Evolutionary conservation across 2,888 invertebrate species (phyloP).

Genomic region (Actias luna): DNA sequence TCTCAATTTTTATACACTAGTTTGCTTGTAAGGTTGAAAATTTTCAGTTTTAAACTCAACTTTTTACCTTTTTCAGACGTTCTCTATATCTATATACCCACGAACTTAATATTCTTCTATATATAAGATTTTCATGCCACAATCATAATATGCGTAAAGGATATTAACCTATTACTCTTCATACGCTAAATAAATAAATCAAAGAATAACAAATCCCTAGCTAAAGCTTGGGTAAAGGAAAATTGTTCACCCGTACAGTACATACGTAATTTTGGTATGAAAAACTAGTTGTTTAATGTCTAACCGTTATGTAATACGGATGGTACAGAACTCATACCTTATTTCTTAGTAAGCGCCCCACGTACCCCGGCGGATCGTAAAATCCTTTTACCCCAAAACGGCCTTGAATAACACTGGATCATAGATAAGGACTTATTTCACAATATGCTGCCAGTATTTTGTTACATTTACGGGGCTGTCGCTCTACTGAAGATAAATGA

Average conservation of each 20-base stretch:
- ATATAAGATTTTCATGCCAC: too few relatives aligned
- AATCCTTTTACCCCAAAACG: slow-evolving; percentile 50
- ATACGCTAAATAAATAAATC: neutral
- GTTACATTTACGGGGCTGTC: slow-evolving; percentile 27
- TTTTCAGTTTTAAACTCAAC: too few relatives aligned
- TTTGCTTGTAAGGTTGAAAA: too few relatives aligned
- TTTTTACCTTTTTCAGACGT: too few relatives aligned
- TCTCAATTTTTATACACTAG: too few relatives aligned
- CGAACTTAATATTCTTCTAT: too few relatives aligned
- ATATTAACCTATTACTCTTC: neutral
- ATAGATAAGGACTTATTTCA: slow-evolving; percentile 49
- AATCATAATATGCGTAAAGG: too few relatives aligned
- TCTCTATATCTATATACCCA: too few relatives aligned
- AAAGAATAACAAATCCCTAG: neutral
- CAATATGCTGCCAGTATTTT: slow-evolving; percentile 44
- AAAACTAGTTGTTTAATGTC: slow-evolving; percentile 45
- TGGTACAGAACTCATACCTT: slow-evolving; percentile 44
- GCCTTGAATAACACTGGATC: slow-evolving; percentile 52
- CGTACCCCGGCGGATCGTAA: slow-evolving; percentile 50
- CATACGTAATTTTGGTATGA: slow-evolving; percentile 28
- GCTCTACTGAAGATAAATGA: slow-evolving; percentile 20
- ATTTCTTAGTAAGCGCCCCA: slow-evolving; percentile 45
- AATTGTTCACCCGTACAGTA: neutral
- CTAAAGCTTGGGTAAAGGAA: neutral
- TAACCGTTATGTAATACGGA: slow-evolving; percentile 45